Evolutionary conservation across 2,797 vertebrate genomes (phyloP), one percentile per base, ranked within the genome.

Genomic region (Oreortyx pictus): DNA sequence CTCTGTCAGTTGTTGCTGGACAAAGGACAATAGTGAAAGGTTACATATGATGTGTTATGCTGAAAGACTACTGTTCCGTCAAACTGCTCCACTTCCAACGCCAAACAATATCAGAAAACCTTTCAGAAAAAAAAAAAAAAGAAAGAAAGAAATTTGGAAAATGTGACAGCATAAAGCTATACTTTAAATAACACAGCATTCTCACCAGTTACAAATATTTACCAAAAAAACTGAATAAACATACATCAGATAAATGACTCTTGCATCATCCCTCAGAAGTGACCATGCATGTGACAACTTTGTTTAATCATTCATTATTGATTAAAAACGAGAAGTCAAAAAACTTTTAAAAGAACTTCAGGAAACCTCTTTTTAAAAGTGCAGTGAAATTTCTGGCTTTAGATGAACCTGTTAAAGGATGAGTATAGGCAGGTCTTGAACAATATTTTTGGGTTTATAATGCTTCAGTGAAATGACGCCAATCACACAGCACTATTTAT

Each of bases 21-120:
- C 92, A 86, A 91, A 95, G 89, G 84, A 92, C 95, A 94, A 47
- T 25, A 89, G 56, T 73, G 73, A 94, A 89, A 86, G 85, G 59
- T 90, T 81, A 59, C 60, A 49, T 72, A 46, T 27, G 72, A 82
- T 54, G 47, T 64, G 50, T 88, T 82, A 83, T 1, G 2, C 33
- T 66, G 39, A 64, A 88, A 89, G 79, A 83, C 82, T 90, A 94
- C 92, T 73, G 81, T 82, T 89, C 59, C 70, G 66, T 83, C 56
- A 80, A 74, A 85, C 46, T 66, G 78, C 66, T 72, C 41, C 59
- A 79, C 70, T 86, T 92, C 54, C 33, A 78, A 56, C 46, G 56
- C 54, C 33, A 65, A 31, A 14, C 17, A 72, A 76, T 67, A 54
- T 52, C 44, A 75, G 54, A 78, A 86, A 84, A 62, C 4, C 44